phyloP scores from a whole-genome alignment of 2,113 vertebrate genomes.

The Vulpes vulpes region DNA sequence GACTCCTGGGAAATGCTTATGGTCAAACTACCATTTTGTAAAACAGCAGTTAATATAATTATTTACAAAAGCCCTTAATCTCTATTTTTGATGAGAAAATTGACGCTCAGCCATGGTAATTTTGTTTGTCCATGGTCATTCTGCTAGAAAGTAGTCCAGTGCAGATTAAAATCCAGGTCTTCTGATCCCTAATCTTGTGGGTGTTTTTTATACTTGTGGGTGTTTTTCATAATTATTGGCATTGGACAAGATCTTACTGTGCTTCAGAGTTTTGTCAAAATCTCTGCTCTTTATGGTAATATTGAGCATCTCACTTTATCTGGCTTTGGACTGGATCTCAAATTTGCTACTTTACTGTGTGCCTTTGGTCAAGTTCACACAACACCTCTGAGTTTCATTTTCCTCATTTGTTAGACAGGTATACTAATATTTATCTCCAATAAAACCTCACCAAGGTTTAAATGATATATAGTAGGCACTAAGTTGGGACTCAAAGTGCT shows the following conservation, averaged over 20 bases:
- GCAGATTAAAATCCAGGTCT: not conserved
- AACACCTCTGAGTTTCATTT: not conserved
- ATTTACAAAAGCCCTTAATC: not conserved
- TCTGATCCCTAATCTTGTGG: not conserved
- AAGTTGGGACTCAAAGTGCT: not conserved
- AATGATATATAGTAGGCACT: not conserved
- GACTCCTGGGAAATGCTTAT: constrained; percentile 55
- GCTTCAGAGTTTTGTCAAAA: not conserved
- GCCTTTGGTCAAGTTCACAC: not conserved
- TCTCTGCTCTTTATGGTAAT: not conserved
- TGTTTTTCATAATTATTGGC: not conserved
- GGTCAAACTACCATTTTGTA: constrained; percentile 45
- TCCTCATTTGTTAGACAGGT: not conserved
- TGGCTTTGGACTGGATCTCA: not conserved
- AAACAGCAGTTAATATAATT: constrained; percentile 38
- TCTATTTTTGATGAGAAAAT: constrained; percentile 51
- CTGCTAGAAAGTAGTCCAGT: not conserved
- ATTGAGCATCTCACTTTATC: not conserved
- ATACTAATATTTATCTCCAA: not conserved
- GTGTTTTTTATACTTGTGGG: not conserved
- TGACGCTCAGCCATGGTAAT: not conserved
- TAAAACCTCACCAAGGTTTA: not conserved
- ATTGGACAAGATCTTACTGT: not conserved
- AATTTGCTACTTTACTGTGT: not conserved
- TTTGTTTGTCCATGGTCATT: not conserved